Conservation (phyloP, 2,888 invertebrate genomes). For the Lordiphosa fenestrarum region DNA sequence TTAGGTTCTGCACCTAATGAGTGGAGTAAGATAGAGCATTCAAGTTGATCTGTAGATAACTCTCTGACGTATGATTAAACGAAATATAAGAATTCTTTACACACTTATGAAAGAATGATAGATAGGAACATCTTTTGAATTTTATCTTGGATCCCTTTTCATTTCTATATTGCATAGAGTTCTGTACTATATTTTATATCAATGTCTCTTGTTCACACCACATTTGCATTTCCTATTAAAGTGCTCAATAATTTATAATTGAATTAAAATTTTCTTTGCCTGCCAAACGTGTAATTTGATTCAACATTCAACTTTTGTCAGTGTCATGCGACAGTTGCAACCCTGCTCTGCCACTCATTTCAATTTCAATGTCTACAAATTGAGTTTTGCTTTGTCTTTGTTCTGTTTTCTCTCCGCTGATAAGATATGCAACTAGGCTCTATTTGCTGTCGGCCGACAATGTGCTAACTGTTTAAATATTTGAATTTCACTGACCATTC, state of each 20-base stretch:
- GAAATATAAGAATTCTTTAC: no score
- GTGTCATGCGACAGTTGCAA: constrained; percentile 9
- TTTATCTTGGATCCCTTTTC: no score
- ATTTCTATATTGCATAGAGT: neutral
- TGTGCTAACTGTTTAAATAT: constrained; percentile 50
- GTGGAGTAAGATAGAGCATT: no score
- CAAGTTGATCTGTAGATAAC: no score
- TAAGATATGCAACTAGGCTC: constrained; percentile 22
- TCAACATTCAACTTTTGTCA: neutral
- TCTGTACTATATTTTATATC: neutral
- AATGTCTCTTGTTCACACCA: constrained; percentile 9
- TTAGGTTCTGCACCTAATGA: no score
- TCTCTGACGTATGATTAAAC: no score
- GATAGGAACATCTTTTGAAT: no score
- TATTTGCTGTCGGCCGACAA: constrained; percentile 11
- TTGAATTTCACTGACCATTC: constrained; percentile 32
- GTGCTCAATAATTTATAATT: constrained; percentile 14
- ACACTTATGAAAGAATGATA: no score
- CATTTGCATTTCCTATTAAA: constrained; percentile 18
- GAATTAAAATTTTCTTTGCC: constrained; percentile 18
- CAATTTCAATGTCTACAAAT: constrained; percentile 20
- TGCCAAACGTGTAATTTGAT: constrained; percentile 6
- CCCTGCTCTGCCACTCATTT: neutral
- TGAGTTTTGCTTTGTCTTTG: constrained; percentile 29
- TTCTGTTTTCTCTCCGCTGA: constrained; percentile 21